These are phyloP conservation scores for Pangasianodon gigas DNA, from an alignment of 2,113 vertebrate genomes.

Conservation along the genomic window DNA sequence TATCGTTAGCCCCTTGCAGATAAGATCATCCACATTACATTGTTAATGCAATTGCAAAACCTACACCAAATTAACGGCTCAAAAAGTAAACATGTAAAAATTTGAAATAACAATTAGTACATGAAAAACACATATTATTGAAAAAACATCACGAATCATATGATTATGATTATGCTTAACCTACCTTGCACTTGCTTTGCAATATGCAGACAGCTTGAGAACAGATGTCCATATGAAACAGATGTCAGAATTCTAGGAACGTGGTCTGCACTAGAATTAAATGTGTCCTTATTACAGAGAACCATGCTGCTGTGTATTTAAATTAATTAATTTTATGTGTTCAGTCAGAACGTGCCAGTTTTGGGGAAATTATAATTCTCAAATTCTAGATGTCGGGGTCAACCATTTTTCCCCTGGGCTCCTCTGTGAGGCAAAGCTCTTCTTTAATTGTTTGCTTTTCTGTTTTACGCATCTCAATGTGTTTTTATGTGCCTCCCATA, in stretches of 20 bases:
- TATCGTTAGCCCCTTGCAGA: not conserved
- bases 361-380: not conserved
- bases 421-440: not conserved
- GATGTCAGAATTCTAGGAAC: slow-evolving; percentile 12
- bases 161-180: slow-evolving; percentile 7
- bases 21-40: not conserved
- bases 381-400: not conserved
- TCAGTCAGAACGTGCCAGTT: not conserved
- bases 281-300: not conserved
- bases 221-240: not conserved
- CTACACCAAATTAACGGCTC: not conserved
- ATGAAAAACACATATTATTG: not conserved
- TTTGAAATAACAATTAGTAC: not conserved
- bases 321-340: not conserved
- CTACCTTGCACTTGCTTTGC: not conserved
- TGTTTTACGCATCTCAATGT: not conserved
- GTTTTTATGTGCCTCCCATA: not conserved
- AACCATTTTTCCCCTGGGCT: no score
- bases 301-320: not conserved
- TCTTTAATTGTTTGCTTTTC: not conserved
- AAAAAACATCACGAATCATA: not conserved
- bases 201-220: not conserved
- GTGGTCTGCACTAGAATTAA: not conserved
- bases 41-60: not conserved
- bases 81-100: not conserved